These are phyloP conservation scores for Sebastes diploproa DNA, from an alignment of 2,797 vertebrate species.

Conservation along the genomic window DNA sequence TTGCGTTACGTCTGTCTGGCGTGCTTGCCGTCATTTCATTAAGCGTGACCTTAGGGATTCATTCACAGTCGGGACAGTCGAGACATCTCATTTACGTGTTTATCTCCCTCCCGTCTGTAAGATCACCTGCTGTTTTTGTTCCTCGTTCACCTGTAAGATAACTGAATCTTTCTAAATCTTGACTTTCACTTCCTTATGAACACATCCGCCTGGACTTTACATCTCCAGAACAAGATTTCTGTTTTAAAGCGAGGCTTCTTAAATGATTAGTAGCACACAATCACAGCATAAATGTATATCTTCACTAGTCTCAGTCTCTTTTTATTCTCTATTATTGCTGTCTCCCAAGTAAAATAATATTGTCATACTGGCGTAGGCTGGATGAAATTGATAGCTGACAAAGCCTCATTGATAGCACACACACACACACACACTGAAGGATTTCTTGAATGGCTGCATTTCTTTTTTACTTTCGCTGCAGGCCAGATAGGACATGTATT, in stretches of 20 bases:
- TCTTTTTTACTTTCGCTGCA: background rate
- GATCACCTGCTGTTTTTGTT: background rate
- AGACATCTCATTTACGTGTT: background rate
- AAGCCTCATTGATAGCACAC: background rate
- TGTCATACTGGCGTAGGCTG: background rate
- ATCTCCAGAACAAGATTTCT: background rate
- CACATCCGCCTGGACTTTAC: background rate
- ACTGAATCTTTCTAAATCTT: background rate
- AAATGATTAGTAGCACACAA: background rate
- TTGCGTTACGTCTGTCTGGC: conserved; percentile 28
- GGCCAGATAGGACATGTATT: background rate
- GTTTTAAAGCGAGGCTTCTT: background rate
- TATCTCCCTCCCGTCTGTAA: background rate
- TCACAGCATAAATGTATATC: background rate
- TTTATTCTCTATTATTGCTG: background rate
- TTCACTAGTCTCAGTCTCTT: background rate
- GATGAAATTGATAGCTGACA: conserved; percentile 11
- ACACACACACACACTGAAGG: background rate
- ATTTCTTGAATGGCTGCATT: background rate
- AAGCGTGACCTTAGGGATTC: background rate
- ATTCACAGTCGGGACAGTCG: background rate
- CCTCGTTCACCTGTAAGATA: background rate
- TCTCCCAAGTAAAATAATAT: background rate
- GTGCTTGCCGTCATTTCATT: background rate
- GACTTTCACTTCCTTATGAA: background rate